These are phyloP conservation scores for Falco cherrug DNA, from an alignment of 2,797 vertebrate genomes.

Conservation along the genomic window DNA sequence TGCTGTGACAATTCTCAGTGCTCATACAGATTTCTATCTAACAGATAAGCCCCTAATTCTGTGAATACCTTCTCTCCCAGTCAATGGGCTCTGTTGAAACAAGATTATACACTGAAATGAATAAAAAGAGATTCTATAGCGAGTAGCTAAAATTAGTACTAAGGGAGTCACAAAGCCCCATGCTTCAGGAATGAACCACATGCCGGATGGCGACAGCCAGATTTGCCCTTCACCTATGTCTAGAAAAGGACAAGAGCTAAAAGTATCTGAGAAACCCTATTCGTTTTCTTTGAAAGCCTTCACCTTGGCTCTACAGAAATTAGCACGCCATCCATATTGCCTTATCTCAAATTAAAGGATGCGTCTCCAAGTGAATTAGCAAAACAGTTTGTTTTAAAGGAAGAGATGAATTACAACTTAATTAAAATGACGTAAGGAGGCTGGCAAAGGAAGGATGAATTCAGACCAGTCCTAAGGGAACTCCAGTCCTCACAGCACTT, in stretches of 20 bases:
- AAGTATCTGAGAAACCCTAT: neutral
- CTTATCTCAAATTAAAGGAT: neutral
- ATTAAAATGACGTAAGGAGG: neutral
- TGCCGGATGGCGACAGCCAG: neutral
- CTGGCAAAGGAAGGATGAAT: neutral
- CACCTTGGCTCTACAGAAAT: neutral
- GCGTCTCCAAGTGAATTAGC: neutral
- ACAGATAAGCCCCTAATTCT: neutral
- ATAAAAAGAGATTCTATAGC: neutral
- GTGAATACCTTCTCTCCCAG: neutral
- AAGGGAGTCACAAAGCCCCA: neutral
- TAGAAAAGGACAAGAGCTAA: neutral
- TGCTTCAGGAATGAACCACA: neutral
- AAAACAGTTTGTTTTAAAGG: neutral
- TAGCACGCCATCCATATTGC: accelerated
- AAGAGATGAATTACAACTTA: neutral
- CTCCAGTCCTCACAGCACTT: neutral
- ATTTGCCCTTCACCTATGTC: neutral
- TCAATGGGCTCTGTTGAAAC: neutral
- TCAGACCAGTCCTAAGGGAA: neutral
- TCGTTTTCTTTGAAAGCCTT: neutral
- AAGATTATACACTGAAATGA: neutral
- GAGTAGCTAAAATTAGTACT: neutral
- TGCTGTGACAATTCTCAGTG: conserved; percentile 39
- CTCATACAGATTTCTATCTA: neutral